Conservation (phyloP, 2,113 vertebrate species). For the Pundamilia nyererei region DNA sequence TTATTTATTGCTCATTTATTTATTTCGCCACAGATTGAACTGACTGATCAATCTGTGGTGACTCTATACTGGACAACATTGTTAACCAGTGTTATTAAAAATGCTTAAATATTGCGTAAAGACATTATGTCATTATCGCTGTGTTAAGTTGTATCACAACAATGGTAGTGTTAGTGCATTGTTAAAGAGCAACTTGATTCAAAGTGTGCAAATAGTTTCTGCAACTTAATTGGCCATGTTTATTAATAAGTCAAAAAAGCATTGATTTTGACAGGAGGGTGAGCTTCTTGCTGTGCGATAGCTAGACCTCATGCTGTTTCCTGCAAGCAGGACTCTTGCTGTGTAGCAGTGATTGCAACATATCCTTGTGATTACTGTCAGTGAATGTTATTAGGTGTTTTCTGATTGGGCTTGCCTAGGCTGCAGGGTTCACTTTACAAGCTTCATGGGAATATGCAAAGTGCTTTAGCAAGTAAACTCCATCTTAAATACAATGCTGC, state of each 20-base stretch:
- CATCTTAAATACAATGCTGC: constrained; percentile 40
- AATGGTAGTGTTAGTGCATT: not conserved
- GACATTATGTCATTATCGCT: not conserved
- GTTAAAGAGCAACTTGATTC: constrained; percentile 26
- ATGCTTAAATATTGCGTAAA: not conserved
- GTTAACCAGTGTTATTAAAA: not conserved
- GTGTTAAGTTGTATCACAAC: constrained; percentile 8
- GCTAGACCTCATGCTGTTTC: constrained; percentile 53
- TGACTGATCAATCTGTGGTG: too few species aligned
- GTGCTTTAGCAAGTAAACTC: constrained; percentile 47
- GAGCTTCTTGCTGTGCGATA: constrained; percentile 50
- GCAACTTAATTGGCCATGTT: constrained; percentile 62
- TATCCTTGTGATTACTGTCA: constrained; percentile 71
- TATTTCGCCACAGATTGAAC: not conserved
- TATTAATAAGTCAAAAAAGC: constrained; percentile 68
- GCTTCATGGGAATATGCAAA: constrained; percentile 66
- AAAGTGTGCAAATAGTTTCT: constrained; percentile 57
- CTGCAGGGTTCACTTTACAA: constrained; percentile 53
- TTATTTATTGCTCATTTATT: not conserved
- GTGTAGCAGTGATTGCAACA: constrained; percentile 71
- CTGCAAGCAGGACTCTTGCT: constrained; percentile 61
- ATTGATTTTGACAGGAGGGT: constrained; percentile 64
- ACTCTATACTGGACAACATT: not conserved
- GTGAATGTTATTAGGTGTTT: constrained; percentile 62
- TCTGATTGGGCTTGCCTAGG: constrained; percentile 59